These are phyloP conservation scores for Sceloporus undulatus DNA, from an alignment of 2,113 vertebrate genomes.

Conservation along the genomic window DNA sequence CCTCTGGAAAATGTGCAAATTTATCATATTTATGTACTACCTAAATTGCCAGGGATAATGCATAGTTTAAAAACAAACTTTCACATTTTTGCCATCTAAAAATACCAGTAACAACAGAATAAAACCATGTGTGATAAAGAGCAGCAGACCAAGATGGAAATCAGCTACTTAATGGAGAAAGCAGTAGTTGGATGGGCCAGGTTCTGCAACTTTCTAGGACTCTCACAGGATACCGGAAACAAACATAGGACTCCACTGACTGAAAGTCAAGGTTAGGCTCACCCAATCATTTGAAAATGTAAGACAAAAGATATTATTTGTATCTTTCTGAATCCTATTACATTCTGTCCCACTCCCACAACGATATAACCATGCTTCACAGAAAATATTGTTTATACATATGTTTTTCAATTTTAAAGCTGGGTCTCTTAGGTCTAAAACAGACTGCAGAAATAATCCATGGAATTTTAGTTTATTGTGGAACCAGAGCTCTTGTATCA, in stretches of 20 bases:
- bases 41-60: too few species aligned
- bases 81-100: background rate
- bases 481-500: too few species aligned
- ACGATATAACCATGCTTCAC: background rate
- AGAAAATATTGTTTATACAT: background rate
- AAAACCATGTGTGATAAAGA: background rate
- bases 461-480: too few species aligned
- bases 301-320: too few species aligned
- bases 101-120: background rate
- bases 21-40: background rate
- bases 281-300: too few species aligned
- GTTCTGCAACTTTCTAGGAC: background rate
- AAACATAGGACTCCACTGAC: background rate
- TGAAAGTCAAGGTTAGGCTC: background rate
- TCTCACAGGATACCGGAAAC: background rate
- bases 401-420: background rate
- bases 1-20: background rate
- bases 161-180: background rate
- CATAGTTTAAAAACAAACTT: background rate
- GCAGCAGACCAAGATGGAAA: background rate
- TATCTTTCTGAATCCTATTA: too few species aligned
- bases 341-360: too few species aligned
- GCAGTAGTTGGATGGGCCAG: background rate
- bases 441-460: too few species aligned
- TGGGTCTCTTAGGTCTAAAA: too few species aligned